A percentile compares a stretch with the other conserved stretches of the same genome.
Conservation (phyloP, 1,140 invertebrate genomes). For the Zaprionus nigranus region DNA sequence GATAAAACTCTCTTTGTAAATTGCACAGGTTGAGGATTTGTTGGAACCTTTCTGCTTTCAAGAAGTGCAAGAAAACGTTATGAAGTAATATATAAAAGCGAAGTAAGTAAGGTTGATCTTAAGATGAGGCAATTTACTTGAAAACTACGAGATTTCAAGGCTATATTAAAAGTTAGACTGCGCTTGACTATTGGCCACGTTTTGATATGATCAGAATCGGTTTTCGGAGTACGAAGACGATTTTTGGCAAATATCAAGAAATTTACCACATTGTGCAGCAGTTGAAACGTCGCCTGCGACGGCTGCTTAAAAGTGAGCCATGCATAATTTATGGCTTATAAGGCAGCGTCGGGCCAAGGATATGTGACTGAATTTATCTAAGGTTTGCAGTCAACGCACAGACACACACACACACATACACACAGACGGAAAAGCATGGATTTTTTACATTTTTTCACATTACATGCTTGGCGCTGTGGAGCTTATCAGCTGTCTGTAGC, state of each 20-base stretch:
- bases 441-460: slow-evolving; percentile 34
- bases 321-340: slow-evolving; percentile 78
- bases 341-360: slow-evolving; percentile 48
- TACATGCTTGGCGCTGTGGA: slow-evolving; percentile 30
- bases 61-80: no score
- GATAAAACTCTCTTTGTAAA: no score
- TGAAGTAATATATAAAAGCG: no score
- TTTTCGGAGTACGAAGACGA: background rate
- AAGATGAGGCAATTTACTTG: no score
- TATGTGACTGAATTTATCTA: slow-evolving; percentile 75
- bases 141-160: background rate
- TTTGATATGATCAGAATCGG: background rate
- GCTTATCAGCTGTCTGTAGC: slow-evolving; percentile 76
- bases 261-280: slow-evolving; percentile 33
- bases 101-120: no score
- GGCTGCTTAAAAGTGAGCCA: slow-evolving; percentile 69
- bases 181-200: background rate
- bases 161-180: background rate
- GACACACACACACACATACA: slow-evolving; percentile 45
- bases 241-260: slow-evolving; percentile 7
- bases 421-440: slow-evolving; percentile 12
- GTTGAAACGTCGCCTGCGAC: slow-evolving; percentile 26
- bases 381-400: slow-evolving; percentile 61
- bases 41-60: no score
- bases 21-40: no score